phyloP scores from a whole-genome alignment of 1,140 invertebrate genomes.

The Ditylenchus dipsaci region DNA sequence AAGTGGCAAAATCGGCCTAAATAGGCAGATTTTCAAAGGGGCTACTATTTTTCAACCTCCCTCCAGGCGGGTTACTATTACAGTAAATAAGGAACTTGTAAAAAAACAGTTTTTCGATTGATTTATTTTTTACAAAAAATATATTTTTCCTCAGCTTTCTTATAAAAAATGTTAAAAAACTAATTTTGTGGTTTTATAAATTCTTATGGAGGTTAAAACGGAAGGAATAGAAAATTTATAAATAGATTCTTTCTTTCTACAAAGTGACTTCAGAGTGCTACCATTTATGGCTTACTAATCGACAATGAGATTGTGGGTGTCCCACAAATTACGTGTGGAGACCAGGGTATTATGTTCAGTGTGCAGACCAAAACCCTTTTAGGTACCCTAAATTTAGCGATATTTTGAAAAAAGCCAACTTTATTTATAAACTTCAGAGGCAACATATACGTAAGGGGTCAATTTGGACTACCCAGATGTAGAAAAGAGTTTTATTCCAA shows the following conservation, averaged over 20 bases:
- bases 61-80: too few relatives aligned
- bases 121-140: too few relatives aligned
- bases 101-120: too few relatives aligned
- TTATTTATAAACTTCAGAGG: slow-evolving; percentile 13
- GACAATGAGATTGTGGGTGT: slow-evolving; percentile 28
- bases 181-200: background rate
- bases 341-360: slow-evolving; percentile 18
- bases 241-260: background rate
- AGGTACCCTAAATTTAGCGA: slow-evolving; percentile 15
- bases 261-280: background rate
- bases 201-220: background rate
- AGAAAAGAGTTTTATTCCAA: slow-evolving; percentile 34
- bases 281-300: background rate
- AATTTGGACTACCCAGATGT: slow-evolving; percentile 26
- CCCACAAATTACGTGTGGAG: slow-evolving; percentile 21
- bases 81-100: too few relatives aligned
- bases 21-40: too few relatives aligned
- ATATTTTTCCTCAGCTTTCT: too few relatives aligned
- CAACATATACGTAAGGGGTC: slow-evolving; percentile 32
- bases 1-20: too few relatives aligned
- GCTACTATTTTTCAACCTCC: too few relatives aligned
- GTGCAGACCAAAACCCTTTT: slow-evolving; percentile 29
- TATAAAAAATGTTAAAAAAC: too few relatives aligned
- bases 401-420: too few relatives aligned
- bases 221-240: background rate